Base-by-base conservation (phyloP, 2,113 vertebrate genomes). In the Pardalotus punctatus region DNA sequence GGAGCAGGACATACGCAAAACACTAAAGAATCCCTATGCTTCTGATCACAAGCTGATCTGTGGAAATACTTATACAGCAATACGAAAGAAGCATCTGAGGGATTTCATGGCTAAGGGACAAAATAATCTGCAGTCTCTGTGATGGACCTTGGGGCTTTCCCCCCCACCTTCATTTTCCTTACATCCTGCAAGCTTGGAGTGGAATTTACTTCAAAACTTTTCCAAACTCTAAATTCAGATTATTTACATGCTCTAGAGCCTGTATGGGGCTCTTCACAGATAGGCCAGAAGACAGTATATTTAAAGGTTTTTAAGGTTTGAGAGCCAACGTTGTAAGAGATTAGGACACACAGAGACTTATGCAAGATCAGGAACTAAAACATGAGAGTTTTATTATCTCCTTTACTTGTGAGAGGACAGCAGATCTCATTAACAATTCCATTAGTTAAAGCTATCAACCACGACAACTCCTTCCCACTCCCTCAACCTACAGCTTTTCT, bases 141-240 rank as follows among this genome's bases (percentile, higher is more conserved):
- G 29, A 12, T 62, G 20, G 28, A 43, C 8, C 3, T 47, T 24
- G 13, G 21, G 20, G 5, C 7, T 22, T 13, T 5, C 0, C 0
- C 5, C 5, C 9, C 4, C 21, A 3, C 5, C 7, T 62, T 67
- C 5, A 2, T 85, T 86, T 88, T 42, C 51, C 38, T 90, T 66
- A 57, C 5, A 1, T 43, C 35, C 31, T 54, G 38, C 29, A 79
- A 87, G 35, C 40, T 51, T 79, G 36, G 43, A 67, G 38, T 24
- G 8, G 20, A 96, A 76, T 28, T 79, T 27, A 58, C 9, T 62
- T 66, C 20, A 83, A 73, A 93, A 70, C 21, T 31, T 45, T 88
- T 86, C 47, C 31, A 43, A 60, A 57, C 24, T 43, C 5, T 21
- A 84, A 65, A 3, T 77, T 80, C 67, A 91, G 28, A 61, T 71